Percentiles rank a stretch among this genome's conserved stretches.
Conservation (phyloP, 2,888 invertebrate species). For the Xestoiulus laeticollis region DNA sequence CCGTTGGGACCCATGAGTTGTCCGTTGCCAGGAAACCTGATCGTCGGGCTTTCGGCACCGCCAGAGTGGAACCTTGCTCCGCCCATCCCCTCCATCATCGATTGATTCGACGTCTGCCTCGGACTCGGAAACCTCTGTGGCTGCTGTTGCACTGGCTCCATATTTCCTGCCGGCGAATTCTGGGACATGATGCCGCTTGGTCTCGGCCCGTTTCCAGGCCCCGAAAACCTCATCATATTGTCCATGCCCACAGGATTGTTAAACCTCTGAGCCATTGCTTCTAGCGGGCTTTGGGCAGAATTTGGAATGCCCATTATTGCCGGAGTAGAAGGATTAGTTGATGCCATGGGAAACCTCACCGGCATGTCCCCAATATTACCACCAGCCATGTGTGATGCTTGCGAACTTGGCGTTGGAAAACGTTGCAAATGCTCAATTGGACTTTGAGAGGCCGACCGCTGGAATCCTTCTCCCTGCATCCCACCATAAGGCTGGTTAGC, state of each 20-base stretch:
- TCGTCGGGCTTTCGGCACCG: conserved; percentile 44
- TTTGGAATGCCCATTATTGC: conserved; percentile 56
- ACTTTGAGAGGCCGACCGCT: conserved; percentile 54
- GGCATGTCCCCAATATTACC: conserved; percentile 60
- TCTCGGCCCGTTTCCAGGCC: conserved; percentile 39
- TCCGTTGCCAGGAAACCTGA: conserved; percentile 49
- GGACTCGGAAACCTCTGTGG: conserved; percentile 56
- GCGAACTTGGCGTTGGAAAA: conserved; percentile 62
- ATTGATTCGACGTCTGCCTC: conserved; percentile 52
- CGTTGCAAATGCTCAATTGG: conserved; percentile 57
- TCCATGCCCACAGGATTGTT: conserved; percentile 44
- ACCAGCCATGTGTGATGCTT: conserved; percentile 56
- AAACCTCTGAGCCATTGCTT: conserved; percentile 52
- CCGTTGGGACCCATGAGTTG: conserved; percentile 44
- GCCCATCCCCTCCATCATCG: conserved; percentile 46
- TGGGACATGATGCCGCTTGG: background rate
- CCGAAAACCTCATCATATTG: conserved; percentile 40
- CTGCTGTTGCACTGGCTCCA: conserved; percentile 27
- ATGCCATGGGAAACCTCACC: conserved; percentile 54
- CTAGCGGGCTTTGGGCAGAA: conserved; percentile 53
- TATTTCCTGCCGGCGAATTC: background rate
- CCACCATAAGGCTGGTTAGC: conserved; percentile 56
- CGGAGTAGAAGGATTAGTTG: conserved; percentile 41
- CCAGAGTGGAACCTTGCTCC: conserved; percentile 42
- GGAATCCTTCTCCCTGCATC: conserved; percentile 55